Conservation (phyloP, 1,140 invertebrate species). For the Arion vulgaris region DNA sequence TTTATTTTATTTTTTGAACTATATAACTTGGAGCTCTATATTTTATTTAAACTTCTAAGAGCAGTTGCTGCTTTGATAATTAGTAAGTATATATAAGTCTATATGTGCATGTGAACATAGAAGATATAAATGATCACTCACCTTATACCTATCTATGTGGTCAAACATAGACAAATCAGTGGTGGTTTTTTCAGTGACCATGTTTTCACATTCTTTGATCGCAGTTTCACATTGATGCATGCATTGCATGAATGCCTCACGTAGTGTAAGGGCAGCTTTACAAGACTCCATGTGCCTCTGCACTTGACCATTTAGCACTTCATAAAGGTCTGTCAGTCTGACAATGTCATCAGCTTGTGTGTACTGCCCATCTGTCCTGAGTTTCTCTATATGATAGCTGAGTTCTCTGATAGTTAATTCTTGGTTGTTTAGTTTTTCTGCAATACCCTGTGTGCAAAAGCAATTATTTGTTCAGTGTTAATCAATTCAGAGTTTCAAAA, state of each 20-base stretch:
- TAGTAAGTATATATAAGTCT: too few species aligned
- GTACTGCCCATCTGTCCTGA: slow-evolving; percentile 55
- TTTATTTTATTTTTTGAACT: too few species aligned
- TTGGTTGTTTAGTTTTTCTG: slow-evolving; percentile 54
- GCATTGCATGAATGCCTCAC: slow-evolving; percentile 89
- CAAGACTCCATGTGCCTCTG: slow-evolving; percentile 75
- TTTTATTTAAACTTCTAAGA: too few species aligned
- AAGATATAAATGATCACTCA: slow-evolving; percentile 24
- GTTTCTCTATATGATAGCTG: slow-evolving; percentile 51
- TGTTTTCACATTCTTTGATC: slow-evolving; percentile 78
- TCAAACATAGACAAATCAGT: slow-evolving; percentile 85
- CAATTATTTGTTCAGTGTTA: neutral
- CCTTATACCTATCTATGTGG: slow-evolving; percentile 86
- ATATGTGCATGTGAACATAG: neutral
- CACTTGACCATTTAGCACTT: slow-evolving; percentile 81
- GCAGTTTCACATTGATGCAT: slow-evolving; percentile 90
- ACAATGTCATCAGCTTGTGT: slow-evolving; percentile 72
- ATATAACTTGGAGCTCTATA: too few species aligned
- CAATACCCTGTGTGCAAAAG: slow-evolving; percentile 46
- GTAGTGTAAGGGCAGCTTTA: slow-evolving; percentile 78
- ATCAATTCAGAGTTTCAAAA: too few species aligned
- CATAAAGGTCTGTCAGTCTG: slow-evolving; percentile 84
- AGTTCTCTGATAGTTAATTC: slow-evolving; percentile 56
- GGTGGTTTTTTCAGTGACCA: slow-evolving; percentile 86
- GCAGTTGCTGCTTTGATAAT: too few species aligned